Evolutionary conservation across 1,140 invertebrate genomes (phyloP), one percentile per base, ranked within the genome.

Genomic region (Scaptomyza hsui): DNA sequence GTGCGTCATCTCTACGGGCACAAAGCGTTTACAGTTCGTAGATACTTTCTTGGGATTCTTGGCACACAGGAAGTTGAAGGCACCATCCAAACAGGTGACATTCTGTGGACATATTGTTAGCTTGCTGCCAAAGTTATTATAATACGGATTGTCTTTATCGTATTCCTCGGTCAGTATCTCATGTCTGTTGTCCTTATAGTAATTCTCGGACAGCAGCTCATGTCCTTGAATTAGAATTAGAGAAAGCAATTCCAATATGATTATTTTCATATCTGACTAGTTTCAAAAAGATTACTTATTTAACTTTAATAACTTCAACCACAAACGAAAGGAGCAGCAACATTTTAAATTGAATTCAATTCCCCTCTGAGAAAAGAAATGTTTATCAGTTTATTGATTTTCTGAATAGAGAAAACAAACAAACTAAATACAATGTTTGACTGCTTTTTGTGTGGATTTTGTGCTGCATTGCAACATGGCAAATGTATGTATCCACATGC

Each of bases 381-480:
- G 81, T 85, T 85, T 80, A 81, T 80, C 81, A 80, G 80, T 86
- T 81, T 85, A 85, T 85, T 85, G 80, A 85, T 85, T 85, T 86
- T 85, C 15, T 39, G 55, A 48, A 62, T 51, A 51, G 56, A 71
- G 24, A 5, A 35, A 35, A 35, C 32, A 80, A 64, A 75, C 67
- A 72, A 72, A 80, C 65, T 4, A n/a, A 37, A 37, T n/a, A 32
- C 29, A 32, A 68, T 24, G 16, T 44, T 16, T 1, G 9, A n/a
- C n/a, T n/a, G 13, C 52, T 56, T 21, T 21, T 9, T 29, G 7
- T 29, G 26, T 19, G 37, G 55, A 61, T 24, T 56, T n/a, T n/a
- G n/a, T 35, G 41, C 13, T 52, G 26, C 24, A 60, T 62, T 69
- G 59, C 59, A 71, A 63, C 57, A 52, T 68, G 57, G 47, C 59